phyloP scores from a whole-genome alignment of 2,113 vertebrate species.

The Herpetotheres cachinnans region DNA sequence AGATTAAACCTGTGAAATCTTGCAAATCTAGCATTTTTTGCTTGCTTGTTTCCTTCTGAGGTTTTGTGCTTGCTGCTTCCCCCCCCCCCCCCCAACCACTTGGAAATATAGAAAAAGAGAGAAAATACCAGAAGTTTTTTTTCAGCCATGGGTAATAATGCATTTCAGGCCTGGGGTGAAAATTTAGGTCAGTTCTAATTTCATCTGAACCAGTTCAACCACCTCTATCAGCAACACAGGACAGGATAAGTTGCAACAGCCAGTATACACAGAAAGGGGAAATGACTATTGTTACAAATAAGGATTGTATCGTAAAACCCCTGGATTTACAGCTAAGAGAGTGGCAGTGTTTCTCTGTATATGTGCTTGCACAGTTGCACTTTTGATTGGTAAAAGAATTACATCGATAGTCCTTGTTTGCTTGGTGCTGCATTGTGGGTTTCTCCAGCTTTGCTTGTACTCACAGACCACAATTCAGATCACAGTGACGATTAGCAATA shows the following conservation, averaged over 20 bases:
- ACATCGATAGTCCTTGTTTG: background rate
- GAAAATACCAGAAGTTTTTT: background rate
- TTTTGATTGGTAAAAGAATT: conserved; percentile 11
- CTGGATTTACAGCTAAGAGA: conserved; percentile 21
- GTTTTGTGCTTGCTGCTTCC: background rate
- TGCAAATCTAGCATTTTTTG: background rate
- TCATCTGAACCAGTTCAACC: background rate
- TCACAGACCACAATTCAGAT: conserved; percentile 15
- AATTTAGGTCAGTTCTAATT: conserved; percentile 20
- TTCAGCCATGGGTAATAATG: background rate
- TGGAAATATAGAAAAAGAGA: background rate
- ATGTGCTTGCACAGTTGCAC: background rate
- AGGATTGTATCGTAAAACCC: background rate
- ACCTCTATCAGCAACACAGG: background rate
- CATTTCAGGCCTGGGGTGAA: background rate
- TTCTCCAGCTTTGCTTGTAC: background rate
- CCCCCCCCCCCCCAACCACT: background rate
- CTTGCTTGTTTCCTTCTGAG: background rate
- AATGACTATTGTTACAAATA: background rate
- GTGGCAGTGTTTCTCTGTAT: background rate
- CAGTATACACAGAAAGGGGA: background rate
- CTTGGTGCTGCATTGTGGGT: background rate
- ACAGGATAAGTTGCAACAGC: background rate
- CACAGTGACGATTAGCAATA: background rate
- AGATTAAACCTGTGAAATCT: background rate